A percentile compares a stretch with the other conserved stretches of the same genome.
phyloP scores from a whole-genome alignment of 2,113 vertebrate genomes.

The Ginglymostoma cirratum region DNA sequence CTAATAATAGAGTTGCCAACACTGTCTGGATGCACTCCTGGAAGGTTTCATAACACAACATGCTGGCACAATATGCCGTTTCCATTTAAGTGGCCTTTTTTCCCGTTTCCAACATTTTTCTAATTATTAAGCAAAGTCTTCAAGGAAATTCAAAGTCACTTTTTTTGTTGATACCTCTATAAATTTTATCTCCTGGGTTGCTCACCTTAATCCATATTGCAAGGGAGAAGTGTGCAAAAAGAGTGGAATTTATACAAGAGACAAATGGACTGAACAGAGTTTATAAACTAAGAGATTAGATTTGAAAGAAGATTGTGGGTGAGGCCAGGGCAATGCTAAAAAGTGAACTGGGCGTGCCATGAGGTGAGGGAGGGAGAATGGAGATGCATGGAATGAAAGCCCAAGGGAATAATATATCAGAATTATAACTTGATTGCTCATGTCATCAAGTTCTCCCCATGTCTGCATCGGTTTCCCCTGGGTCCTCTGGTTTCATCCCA shows the following conservation, averaged over 20 bases:
- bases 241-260: neutral
- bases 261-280: neutral
- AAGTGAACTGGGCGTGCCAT: neutral
- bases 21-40: neutral
- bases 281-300: neutral
- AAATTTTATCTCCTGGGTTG: neutral
- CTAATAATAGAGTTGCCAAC: neutral
- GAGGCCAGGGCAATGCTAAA: neutral
- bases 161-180: neutral
- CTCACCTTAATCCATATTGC: neutral
- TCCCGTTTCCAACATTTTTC: neutral
- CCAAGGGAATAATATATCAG: neutral
- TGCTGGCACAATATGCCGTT: too few species aligned
- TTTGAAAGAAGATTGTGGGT: neutral
- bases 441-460: neutral
- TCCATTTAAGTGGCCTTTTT: neutral
- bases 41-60: neutral
- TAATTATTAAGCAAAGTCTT: neutral
- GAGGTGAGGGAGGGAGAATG: neutral
- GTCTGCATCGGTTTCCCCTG: too few species aligned
- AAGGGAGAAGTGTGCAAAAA: neutral
- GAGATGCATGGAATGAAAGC: neutral
- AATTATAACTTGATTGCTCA: neutral
- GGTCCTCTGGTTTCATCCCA: too few species aligned
- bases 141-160: neutral